phyloP scores from a whole-genome alignment of 2,888 invertebrate species.

The Pterostichus niger region DNA sequence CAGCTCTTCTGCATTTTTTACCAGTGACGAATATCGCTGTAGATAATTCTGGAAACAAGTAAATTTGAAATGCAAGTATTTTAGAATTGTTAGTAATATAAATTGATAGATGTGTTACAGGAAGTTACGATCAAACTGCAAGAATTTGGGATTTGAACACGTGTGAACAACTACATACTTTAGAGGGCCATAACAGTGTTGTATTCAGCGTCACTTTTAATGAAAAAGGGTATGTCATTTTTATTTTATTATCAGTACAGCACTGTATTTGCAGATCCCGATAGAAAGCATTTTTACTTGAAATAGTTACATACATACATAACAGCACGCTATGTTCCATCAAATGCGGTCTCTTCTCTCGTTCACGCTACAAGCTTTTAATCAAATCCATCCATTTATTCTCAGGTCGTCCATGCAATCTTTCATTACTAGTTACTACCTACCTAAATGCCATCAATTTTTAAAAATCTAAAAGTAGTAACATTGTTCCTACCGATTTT shows the following conservation, averaged over 20 bases:
- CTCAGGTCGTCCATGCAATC: too few relatives aligned
- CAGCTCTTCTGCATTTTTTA: slow-evolving; percentile 83
- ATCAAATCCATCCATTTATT: too few relatives aligned
- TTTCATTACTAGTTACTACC: too few relatives aligned
- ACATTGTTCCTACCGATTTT: slow-evolving; percentile 66
- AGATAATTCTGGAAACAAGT: slow-evolving; percentile 84
- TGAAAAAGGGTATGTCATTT: slow-evolving; percentile 74
- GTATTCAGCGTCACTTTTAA: slow-evolving; percentile 88
- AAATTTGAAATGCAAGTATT: slow-evolving; percentile 64
- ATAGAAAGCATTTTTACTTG: too few relatives aligned
- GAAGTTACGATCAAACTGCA: slow-evolving; percentile 92
- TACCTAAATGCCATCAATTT: too few relatives aligned
- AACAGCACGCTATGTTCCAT: too few relatives aligned
- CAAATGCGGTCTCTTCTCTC: too few relatives aligned
- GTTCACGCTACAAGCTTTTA: too few relatives aligned
- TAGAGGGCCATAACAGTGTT: slow-evolving; percentile 89
- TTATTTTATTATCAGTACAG: slow-evolving; percentile 18
- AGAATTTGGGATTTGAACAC: slow-evolving; percentile 88
- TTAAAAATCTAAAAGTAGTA: too few relatives aligned
- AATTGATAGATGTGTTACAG: slow-evolving; percentile 84
- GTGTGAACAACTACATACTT: slow-evolving; percentile 84
- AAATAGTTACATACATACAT: too few relatives aligned
- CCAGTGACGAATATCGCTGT: slow-evolving; percentile 87
- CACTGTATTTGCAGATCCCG: too few relatives aligned
- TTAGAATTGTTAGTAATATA: slow-evolving; percentile 59